A percentile compares a stretch with the other conserved stretches of the same genome.
Conservation (phyloP, 2,113 vertebrate species). For the Oenanthe oenanthe region DNA sequence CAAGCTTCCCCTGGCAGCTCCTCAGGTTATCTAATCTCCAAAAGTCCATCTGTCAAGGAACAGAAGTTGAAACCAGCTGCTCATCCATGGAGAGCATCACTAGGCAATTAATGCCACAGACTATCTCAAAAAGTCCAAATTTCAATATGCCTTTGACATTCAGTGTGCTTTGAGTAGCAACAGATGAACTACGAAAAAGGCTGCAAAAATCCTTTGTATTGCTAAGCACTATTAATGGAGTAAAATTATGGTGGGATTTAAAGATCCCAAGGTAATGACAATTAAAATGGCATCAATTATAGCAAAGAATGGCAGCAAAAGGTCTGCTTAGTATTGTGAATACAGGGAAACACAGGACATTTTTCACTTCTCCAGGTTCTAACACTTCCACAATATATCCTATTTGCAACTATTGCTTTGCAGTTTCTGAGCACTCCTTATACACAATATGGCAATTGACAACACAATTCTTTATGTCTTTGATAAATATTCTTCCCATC, state of each 20-base stretch:
- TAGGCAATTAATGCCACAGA: not conserved
- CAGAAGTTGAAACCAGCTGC: not conserved
- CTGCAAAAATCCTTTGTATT: not conserved
- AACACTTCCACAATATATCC: not conserved
- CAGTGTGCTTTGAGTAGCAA: not conserved
- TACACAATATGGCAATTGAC: not conserved
- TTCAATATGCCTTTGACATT: not conserved
- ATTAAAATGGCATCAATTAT: not conserved
- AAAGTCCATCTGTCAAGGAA: not conserved
- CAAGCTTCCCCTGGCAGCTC: not conserved
- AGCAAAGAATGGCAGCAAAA: not conserved
- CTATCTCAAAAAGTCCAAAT: not conserved
- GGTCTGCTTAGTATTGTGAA: not conserved
- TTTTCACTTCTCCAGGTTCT: not conserved
- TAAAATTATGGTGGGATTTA: not conserved
- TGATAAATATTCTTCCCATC: not conserved
- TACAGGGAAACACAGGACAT: not conserved
- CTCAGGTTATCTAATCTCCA: not conserved
- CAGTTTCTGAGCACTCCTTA: not conserved
- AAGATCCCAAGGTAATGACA: not conserved
- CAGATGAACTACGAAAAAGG: not conserved
- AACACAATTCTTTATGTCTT: not conserved
- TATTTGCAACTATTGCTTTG: not conserved
- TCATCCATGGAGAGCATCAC: not conserved
- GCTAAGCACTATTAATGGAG: not conserved